A percentile compares a stretch with the other conserved stretches of the same genome.
These are phyloP conservation scores for Notospermus geniculatus DNA, from an alignment of 1,140 invertebrate genomes.

Conservation along the genomic window DNA sequence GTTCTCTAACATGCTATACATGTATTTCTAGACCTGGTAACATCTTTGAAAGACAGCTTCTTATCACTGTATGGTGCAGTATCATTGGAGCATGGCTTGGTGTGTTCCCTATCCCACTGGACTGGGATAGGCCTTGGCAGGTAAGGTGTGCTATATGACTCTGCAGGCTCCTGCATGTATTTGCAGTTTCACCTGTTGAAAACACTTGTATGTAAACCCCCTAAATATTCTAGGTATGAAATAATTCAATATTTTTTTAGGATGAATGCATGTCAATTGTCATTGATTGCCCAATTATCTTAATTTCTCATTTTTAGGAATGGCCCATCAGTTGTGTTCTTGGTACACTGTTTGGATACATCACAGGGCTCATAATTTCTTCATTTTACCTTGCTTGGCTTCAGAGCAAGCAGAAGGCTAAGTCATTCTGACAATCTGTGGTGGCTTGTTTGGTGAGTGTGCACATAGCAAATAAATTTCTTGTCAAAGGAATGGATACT, in stretches of 20 bases:
- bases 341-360: constrained; percentile 20
- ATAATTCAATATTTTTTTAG: too few species aligned
- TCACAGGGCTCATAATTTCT: constrained; percentile 16
- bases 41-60: constrained; percentile 37
- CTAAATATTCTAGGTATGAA: too few species aligned
- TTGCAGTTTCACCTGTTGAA: too few species aligned
- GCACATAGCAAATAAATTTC: too few species aligned
- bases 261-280: too few species aligned
- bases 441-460: too few species aligned
- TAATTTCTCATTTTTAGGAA: constrained; percentile 17
- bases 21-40: constrained; percentile 38
- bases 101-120: constrained; percentile 81
- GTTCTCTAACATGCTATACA: too few species aligned
- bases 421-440: too few species aligned
- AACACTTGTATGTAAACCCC: too few species aligned
- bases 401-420: not conserved
- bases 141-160: too few species aligned
- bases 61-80: constrained; percentile 44
- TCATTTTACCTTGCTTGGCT: constrained; percentile 6
- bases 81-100: constrained; percentile 84
- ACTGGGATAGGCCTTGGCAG: constrained; percentile 90
- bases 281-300: constrained; percentile 1
- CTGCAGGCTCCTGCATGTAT: too few species aligned
- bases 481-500: too few species aligned
- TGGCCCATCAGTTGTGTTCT: constrained; percentile 25